Percentiles rank a stretch among this genome's conserved stretches.
These are phyloP conservation scores for Lontra canadensis DNA, from an alignment of 2,113 vertebrate species.

Conservation along the genomic window DNA sequence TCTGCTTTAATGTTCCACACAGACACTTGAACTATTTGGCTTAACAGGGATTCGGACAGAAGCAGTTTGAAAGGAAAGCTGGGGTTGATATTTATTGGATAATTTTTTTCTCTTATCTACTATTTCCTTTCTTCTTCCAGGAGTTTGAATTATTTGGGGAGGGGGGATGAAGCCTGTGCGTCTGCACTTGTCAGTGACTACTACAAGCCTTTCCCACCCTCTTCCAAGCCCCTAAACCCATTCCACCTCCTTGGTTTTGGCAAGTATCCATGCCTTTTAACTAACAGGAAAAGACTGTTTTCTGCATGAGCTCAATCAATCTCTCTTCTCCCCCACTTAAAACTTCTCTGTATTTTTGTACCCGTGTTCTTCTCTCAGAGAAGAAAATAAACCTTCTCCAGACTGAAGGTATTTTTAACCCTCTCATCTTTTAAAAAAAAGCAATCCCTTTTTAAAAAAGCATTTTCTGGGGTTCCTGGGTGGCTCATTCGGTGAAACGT, in stretches of 20 bases:
- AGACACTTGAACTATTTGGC: background rate
- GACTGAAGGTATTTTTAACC: conserved; percentile 41
- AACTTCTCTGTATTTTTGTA: background rate
- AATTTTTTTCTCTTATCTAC: background rate
- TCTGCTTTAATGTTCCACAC: background rate
- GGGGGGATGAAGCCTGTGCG: background rate
- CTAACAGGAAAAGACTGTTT: background rate
- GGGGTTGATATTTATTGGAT: background rate
- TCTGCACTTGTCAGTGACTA: background rate
- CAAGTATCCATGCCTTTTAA: background rate
- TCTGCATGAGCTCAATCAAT: background rate
- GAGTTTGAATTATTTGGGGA: background rate
- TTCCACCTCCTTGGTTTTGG: background rate
- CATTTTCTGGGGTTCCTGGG: background rate
- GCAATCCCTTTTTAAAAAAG: background rate
- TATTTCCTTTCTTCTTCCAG: background rate
- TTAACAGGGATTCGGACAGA: background rate
- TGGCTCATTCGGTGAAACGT: background rate
- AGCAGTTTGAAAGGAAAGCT: background rate
- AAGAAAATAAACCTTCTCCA: conserved; percentile 39
- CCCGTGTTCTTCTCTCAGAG: background rate
- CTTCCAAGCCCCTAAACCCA: background rate
- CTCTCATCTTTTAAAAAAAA: background rate
- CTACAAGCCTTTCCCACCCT: background rate
- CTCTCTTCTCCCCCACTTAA: background rate